Evolutionary conservation across 2,113 vertebrate species (phyloP).

Genomic region (Pygoscelis adeliae): DNA sequence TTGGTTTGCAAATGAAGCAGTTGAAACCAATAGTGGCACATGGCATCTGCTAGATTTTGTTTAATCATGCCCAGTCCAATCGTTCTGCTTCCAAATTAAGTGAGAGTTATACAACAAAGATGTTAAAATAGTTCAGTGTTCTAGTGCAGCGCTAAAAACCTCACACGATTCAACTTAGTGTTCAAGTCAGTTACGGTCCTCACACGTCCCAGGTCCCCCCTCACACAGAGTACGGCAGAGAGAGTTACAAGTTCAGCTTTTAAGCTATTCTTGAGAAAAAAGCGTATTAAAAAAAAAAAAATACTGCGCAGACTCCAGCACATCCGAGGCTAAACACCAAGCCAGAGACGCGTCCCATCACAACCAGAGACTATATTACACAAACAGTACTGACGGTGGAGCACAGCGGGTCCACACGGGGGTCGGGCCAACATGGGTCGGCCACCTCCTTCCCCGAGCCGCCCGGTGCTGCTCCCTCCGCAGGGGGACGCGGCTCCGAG

Average conservation of each 20-base stretch:
- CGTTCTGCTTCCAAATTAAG: neutral
- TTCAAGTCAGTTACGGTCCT: neutral
- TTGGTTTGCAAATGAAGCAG: neutral
- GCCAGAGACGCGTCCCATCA: neutral
- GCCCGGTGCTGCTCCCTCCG: neutral
- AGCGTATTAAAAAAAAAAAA: neutral
- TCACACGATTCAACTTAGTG: neutral
- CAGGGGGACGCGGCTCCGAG: neutral
- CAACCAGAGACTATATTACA: neutral
- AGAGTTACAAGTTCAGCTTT: neutral
- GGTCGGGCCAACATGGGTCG: neutral
- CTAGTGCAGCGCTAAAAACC: neutral
- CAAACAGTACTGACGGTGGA: neutral
- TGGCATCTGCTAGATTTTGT: neutral
- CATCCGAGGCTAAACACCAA: neutral
- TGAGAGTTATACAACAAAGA: neutral
- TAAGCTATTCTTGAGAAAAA: neutral
- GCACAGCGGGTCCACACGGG: fast-evolving
- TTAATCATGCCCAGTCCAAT: neutral
- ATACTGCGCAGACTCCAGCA: constrained; percentile 6
- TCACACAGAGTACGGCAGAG: fast-evolving
- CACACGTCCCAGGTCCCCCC: fast-evolving
- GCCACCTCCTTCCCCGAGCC: neutral
- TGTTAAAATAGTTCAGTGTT: neutral
- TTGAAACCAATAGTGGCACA: neutral